Evolutionary conservation across 64 coral and sea anemone species (phyloP).

Genomic region (Pocillopora verrucosa): DNA sequence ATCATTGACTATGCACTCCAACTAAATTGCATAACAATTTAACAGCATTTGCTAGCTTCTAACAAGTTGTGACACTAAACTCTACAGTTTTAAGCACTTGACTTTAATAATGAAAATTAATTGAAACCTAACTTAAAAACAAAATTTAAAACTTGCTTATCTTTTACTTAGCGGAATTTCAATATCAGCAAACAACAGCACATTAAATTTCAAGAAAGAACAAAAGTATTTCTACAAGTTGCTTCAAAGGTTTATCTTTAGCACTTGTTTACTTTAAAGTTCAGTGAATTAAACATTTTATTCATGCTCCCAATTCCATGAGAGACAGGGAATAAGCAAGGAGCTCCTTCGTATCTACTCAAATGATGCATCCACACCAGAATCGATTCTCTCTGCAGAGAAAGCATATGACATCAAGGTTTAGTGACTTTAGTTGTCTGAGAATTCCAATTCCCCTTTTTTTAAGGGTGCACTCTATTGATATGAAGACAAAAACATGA

Average conservation of each 20-base stretch:
- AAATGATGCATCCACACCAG: constrained; percentile 26
- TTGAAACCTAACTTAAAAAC: constrained; percentile 15
- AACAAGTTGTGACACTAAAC: neutral
- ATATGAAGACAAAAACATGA: constrained; percentile 47
- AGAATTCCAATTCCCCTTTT: neutral
- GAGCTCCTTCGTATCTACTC: constrained; percentile 30
- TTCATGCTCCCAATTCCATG: constrained; percentile 29
- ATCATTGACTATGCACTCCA: neutral
- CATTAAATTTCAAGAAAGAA: neutral
- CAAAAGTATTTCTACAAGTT: neutral
- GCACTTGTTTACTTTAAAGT: constrained; percentile 33
- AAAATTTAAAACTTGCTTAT: neutral
- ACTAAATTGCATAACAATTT: neutral
- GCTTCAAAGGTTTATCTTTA: constrained; percentile 23
- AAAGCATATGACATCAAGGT: constrained; percentile 41
- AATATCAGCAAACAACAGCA: constrained; percentile 4
- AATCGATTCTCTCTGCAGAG: constrained; percentile 41
- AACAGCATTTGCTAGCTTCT: constrained; percentile 6
- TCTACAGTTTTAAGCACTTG: neutral
- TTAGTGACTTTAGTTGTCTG: constrained; percentile 2
- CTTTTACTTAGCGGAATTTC: neutral
- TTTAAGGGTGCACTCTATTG: neutral
- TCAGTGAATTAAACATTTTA: constrained; percentile 13
- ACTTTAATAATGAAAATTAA: neutral
- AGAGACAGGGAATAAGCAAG: constrained; percentile 35